Evolutionary conservation across 2,888 invertebrate genomes (phyloP), one percentile per base, ranked within the genome.

Genomic region (Tipula lateralis): DNA sequence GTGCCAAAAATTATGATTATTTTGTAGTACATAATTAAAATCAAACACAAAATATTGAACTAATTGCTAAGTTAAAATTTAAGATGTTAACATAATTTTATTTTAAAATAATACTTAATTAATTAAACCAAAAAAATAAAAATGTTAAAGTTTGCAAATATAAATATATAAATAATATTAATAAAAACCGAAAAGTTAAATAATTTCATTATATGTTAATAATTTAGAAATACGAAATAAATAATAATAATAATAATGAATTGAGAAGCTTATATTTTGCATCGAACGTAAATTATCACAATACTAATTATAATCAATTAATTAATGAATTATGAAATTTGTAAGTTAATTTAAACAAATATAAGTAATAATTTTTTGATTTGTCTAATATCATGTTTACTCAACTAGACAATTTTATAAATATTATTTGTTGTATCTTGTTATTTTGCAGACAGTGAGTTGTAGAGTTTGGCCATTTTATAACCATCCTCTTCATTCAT

Each of bases 261-360:
- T 66, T 66, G 66, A 66, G 66, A 66, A 66, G 66, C 66, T 66
- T 66, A 66, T 66, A 66, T 66, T 66, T 66, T 66, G 66, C 66
- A 66, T 66, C 66, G 66, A 66, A 66, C 9, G 7, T 24, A 66
- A 66, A 66, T 24, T 66, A 24, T 66, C 24, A 66, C 24, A 66
- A 66, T 66, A 66, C 24, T 66, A 66, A 24, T 44, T 24, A 66
- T n/a, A n/a, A n/a, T n/a, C n/a, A n/a, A n/a, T 66, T 50, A 50
- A 50, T 50, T 16, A 50, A 50, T 50, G 16, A 50, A 19, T 50
- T 66, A 66, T 66, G 66, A 66, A 66, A 66, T 66, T 66, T 66
- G 66, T 66, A 66, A 66, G 24, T 66, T 66, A 66, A 24, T 12
- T 24, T 19, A 9, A 19, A 66, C 5, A 16, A 36, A n/a, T n/a